These are phyloP conservation scores for Babyrousa celebensis DNA, from an alignment of 2,797 vertebrate genomes.

Conservation along the genomic window DNA sequence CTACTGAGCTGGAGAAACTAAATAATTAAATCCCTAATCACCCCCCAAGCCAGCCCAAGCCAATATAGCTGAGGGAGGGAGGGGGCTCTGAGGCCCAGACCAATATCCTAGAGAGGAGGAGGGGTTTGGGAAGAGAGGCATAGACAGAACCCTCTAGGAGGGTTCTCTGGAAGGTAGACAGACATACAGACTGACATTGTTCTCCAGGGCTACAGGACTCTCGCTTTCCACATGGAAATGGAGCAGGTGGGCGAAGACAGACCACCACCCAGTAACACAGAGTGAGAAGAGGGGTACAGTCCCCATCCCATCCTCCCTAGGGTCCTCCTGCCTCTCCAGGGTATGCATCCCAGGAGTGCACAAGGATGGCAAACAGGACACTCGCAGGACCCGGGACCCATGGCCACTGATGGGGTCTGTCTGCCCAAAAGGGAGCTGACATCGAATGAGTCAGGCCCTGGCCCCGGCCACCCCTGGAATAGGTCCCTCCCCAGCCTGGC, in stretches of 20 bases:
- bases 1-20: conserved; percentile 92
- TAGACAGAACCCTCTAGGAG: conserved; percentile 51
- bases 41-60: conserved; percentile 87
- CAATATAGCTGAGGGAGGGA: conserved; percentile 83
- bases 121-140: conserved; percentile 59
- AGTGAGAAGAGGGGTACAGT: background rate
- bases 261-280: background rate
- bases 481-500: background rate
- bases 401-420: background rate
- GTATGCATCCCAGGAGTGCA: background rate
- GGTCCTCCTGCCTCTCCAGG: background rate
- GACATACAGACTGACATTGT: conserved; percentile 5
- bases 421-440: background rate
- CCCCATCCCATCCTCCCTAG: background rate
- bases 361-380: background rate
- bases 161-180: conserved; percentile 25
- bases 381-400: background rate
- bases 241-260: background rate
- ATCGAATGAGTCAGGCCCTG: background rate
- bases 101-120: conserved; percentile 80
- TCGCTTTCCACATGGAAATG: background rate
- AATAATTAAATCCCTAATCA: conserved; percentile 93
- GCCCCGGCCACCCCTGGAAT: background rate
- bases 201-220: background rate
- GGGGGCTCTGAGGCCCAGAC: conserved; percentile 84